phyloP scores from a whole-genome alignment of 2,113 vertebrate species.

The Zeus faber region DNA sequence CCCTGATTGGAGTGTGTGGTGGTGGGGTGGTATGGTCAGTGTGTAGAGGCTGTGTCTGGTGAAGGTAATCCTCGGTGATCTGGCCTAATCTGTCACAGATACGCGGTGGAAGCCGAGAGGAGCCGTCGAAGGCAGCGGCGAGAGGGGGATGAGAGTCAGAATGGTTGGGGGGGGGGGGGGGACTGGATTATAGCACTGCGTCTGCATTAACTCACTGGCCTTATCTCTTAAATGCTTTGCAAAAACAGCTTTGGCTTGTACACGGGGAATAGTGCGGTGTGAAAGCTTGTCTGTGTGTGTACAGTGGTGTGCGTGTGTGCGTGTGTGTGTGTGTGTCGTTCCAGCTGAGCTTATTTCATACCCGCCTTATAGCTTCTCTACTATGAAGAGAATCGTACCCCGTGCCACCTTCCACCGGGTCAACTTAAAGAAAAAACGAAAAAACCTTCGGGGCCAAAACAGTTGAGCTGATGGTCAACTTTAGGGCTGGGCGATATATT shows the following conservation, averaged over 20 bases:
- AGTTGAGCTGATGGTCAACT: no score
- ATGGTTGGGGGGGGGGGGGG: conserved; percentile 30
- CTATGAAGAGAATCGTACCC: conserved; percentile 16
- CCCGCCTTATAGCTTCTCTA: conserved; percentile 30
- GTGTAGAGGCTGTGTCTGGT: conserved; percentile 59
- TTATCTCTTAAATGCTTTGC: conserved; percentile 73
- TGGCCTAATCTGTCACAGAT: conserved; percentile 80
- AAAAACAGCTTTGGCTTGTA: conserved; percentile 68
- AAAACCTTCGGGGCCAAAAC: no score
- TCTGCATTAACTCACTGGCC: conserved; percentile 71
- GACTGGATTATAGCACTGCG: conserved; percentile 72
- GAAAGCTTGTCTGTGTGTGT: conserved; percentile 13
- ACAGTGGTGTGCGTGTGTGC: conserved; percentile 8
- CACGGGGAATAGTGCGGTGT: conserved; percentile 27
- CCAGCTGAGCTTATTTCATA: conserved; percentile 50
- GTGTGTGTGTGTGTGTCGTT: conserved; percentile 9
- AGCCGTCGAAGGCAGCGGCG: conserved; percentile 48
- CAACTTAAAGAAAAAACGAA: no score
- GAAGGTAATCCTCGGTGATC: conserved; percentile 78
- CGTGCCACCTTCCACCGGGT: conserved; percentile 7
- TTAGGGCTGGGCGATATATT: no score
- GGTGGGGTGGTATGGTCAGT: conserved; percentile 53
- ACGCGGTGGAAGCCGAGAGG: conserved; percentile 65
- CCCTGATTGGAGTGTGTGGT: conserved; percentile 15
- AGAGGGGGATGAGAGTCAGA: conserved; percentile 38